Evolutionary conservation across 2,888 invertebrate species (phyloP), one percentile per base, ranked within the genome.

Genomic region (Drosophila fulvimacula): DNA sequence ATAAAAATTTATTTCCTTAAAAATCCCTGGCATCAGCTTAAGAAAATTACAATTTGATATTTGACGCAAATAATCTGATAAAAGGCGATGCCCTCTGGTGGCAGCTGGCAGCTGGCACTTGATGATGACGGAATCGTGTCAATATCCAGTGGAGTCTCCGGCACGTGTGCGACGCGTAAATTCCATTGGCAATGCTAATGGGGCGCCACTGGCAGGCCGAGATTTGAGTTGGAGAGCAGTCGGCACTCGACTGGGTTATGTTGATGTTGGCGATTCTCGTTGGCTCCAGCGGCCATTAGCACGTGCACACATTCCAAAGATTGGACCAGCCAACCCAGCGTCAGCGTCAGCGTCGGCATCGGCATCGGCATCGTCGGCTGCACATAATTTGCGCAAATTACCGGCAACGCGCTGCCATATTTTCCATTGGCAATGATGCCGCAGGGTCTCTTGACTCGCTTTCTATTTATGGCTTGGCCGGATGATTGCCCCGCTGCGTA

Each of bases 261-360:
- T 69, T 70, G 78, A 68, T 73, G 75, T 65, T 68, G 73, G 76
- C 78, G 76, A 73, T 74, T 69, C 62, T 57, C 72, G 71, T 51
- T 51, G 64, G 51, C 66, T 72, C 64, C 79, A 56, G 75, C 69
- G 73, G 81, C 91, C 90, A 91, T 92, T 92, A 92, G 90, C 92
- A 92, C 92, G 92, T 92, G 92, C 92, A 91, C 89, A 89, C 91
- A 91, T 92, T 92, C 70, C 62, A 66, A 65, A 77, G 64, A 82
- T 72, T 85, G 82, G 63, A 69, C 56, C 63, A 17, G 34, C 66
- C 64, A 76, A 48, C 58, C 30, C 6, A 30, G 27, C 27, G 84
- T 79, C 70, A 24, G 55, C 17, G 46, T 51, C 56, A 61, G 65
- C n/a, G n/a, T 44, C 44, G 44, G 24, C 62, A 32, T 36, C 32